These are phyloP conservation scores for Melitaea athalia DNA, from an alignment of 2,888 invertebrate species.

Conservation along the genomic window DNA sequence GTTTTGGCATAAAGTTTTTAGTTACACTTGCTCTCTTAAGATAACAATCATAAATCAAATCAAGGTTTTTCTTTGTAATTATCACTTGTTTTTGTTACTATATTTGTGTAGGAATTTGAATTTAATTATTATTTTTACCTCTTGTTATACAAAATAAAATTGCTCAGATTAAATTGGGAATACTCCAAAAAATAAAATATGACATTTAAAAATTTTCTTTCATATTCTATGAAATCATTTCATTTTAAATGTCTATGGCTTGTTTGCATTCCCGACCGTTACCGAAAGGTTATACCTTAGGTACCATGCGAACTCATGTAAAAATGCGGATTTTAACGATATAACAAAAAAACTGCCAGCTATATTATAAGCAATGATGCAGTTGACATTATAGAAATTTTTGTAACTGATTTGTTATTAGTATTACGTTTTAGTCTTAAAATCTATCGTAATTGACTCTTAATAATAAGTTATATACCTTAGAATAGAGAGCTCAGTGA, in stretches of 20 bases:
- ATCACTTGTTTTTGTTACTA: not conserved
- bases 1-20: conserved; percentile 10
- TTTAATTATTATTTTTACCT: conserved; percentile 4
- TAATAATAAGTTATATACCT: conserved; percentile 3
- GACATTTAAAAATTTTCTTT: not conserved
- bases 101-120: not conserved
- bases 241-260: not conserved
- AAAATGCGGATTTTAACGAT: conserved; percentile 3
- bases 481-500: not conserved
- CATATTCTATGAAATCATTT: not conserved
- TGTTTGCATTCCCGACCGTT: not conserved
- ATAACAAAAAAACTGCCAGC: conserved; percentile 4
- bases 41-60: not conserved
- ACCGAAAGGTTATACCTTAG: not conserved
- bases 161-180: conserved; percentile 2
- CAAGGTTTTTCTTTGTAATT: not conserved
- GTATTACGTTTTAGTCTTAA: conserved; percentile 8
- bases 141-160: not conserved
- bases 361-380: not conserved
- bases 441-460: conserved; percentile 1
- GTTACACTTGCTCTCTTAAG: not conserved
- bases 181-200: not conserved
- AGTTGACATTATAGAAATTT: not conserved
- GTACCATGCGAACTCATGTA: not conserved
- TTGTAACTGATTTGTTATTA: conserved; percentile 1